phyloP scores from a whole-genome alignment of 2,888 invertebrate species.

The Sarcophaga variegata region DNA sequence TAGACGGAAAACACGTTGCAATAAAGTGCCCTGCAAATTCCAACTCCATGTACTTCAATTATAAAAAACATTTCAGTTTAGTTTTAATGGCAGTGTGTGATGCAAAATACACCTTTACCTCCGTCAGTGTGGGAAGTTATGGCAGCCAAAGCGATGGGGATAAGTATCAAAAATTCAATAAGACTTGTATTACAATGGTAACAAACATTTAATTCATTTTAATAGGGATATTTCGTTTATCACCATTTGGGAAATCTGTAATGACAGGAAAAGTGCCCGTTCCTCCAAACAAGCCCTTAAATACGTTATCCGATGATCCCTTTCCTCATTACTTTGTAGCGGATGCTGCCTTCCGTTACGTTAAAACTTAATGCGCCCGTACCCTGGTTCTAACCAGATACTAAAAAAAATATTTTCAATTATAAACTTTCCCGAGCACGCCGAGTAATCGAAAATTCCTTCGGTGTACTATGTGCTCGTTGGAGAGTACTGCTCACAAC shows the following conservation, averaged over 20 bases:
- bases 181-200: too few species aligned
- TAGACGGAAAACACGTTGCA: not conserved
- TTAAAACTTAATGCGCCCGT: slow-evolving; percentile 29
- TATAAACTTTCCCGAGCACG: slow-evolving; percentile 14
- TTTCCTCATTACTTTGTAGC: slow-evolving; percentile 26
- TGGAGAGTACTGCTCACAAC: slow-evolving; percentile 26
- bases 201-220: not conserved
- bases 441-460: slow-evolving; percentile 30
- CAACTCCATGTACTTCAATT: not conserved
- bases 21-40: slow-evolving; percentile 5
- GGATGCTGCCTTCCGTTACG: slow-evolving; percentile 38
- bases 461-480: slow-evolving; percentile 29
- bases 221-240: slow-evolving; percentile 29
- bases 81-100: too few species aligned
- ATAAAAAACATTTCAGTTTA: not conserved
- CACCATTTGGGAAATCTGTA: slow-evolving; percentile 15
- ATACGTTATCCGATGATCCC: not conserved
- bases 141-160: too few species aligned
- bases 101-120: too few species aligned
- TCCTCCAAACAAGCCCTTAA: not conserved
- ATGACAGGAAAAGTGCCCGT: slow-evolving; percentile 6
- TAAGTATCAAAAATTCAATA: too few species aligned
- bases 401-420: slow-evolving; percentile 21
- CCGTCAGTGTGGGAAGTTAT: too few species aligned
- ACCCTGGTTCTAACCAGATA: slow-evolving; percentile 6